Evolutionary conservation across 2,113 vertebrate species (phyloP).

Genomic region (Chauna torquata): DNA sequence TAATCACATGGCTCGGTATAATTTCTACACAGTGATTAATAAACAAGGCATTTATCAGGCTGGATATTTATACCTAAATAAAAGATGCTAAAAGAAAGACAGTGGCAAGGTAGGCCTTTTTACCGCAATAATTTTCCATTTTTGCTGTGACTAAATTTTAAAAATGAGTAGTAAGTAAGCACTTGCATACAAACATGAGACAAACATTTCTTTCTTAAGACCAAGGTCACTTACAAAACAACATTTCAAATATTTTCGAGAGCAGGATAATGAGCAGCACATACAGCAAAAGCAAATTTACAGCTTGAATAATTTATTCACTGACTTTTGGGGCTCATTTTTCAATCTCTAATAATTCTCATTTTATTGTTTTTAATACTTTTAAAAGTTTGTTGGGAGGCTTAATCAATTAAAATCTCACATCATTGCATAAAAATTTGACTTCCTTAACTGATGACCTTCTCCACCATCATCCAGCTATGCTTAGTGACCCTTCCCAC

Average conservation of each 20-base stretch:
- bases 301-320: background rate
- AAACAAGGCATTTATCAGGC: background rate
- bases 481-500: background rate
- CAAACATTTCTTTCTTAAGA: background rate
- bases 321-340: background rate
- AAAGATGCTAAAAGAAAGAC: background rate
- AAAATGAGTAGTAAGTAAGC: background rate
- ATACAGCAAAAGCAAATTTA: background rate
- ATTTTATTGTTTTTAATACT: background rate
- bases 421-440: background rate
- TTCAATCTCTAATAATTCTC: background rate
- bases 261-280: background rate
- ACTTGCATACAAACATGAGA: background rate
- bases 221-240: background rate
- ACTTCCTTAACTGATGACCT: background rate
- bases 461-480: background rate
- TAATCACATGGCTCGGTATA: background rate
- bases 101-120: background rate
- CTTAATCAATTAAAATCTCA: background rate
- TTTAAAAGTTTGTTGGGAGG: background rate
- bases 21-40: background rate
- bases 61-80: background rate
- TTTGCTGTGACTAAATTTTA: background rate
- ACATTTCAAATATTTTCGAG: background rate
- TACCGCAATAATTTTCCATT: background rate